Conservation (phyloP, 1,140 invertebrate species). For the Acyrthosiphon pisum region DNA sequence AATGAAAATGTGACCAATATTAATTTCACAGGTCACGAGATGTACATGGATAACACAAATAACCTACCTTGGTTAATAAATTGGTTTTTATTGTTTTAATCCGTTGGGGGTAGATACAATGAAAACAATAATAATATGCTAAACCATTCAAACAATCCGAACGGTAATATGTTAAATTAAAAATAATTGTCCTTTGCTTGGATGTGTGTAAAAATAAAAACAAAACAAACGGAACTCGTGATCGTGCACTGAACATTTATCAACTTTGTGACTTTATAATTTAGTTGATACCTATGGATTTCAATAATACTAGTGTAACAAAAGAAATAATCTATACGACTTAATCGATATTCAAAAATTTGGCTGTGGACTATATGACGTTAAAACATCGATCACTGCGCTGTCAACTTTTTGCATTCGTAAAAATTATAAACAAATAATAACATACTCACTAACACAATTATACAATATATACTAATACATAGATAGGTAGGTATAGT, state of each 20-base stretch:
- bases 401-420: not conserved
- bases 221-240: not conserved
- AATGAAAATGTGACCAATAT: not conserved
- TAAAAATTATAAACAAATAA: not conserved
- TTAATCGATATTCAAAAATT: not conserved
- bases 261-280: not conserved
- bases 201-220: no score
- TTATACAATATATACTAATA: not conserved
- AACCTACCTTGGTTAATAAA: slow-evolving; percentile 20
- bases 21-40: not conserved
- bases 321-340: not conserved
- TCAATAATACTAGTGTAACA: not conserved
- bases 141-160: not conserved
- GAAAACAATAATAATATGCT: not conserved
- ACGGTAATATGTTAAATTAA: slow-evolving; percentile 2
- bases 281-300: not conserved
- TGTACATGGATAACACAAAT: not conserved
- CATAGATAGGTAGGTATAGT: not conserved
- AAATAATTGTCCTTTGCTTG: not conserved
- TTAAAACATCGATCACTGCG: not conserved
- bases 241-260: not conserved
- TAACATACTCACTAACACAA: not conserved
- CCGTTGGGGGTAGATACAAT: slow-evolving; percentile 8
- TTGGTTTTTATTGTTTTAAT: slow-evolving; percentile 24
- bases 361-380: not conserved